phyloP scores from a whole-genome alignment of 92 coral and sea anemone species.

The Siderastrea radians region DNA sequence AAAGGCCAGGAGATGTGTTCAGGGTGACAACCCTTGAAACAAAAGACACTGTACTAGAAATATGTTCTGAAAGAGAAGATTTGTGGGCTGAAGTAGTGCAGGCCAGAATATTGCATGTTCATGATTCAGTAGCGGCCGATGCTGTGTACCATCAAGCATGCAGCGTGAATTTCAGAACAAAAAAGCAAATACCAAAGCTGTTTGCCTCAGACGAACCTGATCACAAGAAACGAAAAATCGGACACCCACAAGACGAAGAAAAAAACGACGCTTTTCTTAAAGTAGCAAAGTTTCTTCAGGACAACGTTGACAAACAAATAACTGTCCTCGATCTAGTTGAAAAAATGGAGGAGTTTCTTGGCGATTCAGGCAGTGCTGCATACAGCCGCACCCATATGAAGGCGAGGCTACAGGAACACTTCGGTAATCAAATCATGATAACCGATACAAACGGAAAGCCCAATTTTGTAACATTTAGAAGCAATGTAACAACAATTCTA shows the following conservation, averaged over 20 bases:
- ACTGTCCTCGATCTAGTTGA: not conserved
- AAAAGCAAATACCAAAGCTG: slow-evolving; percentile 37
- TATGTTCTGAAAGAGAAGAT: slow-evolving; percentile 49
- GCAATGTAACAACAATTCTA: not conserved
- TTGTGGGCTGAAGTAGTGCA: slow-evolving; percentile 47
- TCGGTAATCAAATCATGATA: slow-evolving; percentile 56
- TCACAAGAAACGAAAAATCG: slow-evolving; percentile 58
- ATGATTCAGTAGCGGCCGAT: slow-evolving; percentile 59
- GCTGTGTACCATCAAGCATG: slow-evolving; percentile 67
- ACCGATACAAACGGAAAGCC: slow-evolving; percentile 57
- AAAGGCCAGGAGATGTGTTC: slow-evolving; percentile 31
- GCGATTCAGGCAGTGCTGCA: not conserved
- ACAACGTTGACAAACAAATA: not conserved
- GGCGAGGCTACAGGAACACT: slow-evolving; percentile 51
- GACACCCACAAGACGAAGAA: slow-evolving; percentile 13
- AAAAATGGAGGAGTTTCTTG: not conserved
- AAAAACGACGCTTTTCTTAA: not conserved
- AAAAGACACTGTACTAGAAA: slow-evolving; percentile 13
- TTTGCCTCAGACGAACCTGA: slow-evolving; percentile 22
- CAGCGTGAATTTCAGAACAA: slow-evolving; percentile 58
- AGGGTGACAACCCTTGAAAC: slow-evolving; percentile 39
- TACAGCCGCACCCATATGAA: slow-evolving; percentile 52
- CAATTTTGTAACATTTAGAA: slow-evolving; percentile 58
- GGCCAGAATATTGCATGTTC: slow-evolving; percentile 36
- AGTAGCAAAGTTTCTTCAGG: not conserved